phyloP scores from a whole-genome alignment of 2,113 vertebrate genomes.

The Microtus ochrogaster region DNA sequence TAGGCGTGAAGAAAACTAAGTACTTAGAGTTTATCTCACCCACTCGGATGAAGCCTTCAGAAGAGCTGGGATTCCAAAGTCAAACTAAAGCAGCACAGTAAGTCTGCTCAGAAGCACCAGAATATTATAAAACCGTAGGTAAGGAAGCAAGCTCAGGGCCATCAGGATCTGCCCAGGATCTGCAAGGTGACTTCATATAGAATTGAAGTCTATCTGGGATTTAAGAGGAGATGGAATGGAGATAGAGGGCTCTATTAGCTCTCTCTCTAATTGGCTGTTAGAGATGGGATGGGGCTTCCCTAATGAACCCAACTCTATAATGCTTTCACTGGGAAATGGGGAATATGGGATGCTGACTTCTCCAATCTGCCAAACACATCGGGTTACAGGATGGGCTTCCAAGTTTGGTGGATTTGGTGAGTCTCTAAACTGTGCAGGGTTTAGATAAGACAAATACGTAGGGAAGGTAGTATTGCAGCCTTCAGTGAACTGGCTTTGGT shows the following conservation, averaged over 20 bases:
- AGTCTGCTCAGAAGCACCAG: background rate
- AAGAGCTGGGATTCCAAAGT: background rate
- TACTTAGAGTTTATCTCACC: background rate
- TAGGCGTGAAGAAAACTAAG: background rate
- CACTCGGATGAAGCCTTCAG: background rate
- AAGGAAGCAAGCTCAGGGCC: background rate
- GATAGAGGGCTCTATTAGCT: background rate
- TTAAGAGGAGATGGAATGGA: background rate
- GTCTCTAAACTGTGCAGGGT: background rate
- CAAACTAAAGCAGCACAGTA: background rate
- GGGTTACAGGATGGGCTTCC: background rate
- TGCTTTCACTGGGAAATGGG: background rate
- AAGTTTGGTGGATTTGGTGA: background rate
- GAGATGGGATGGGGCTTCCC: background rate
- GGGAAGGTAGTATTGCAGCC: background rate
- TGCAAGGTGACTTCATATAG: background rate
- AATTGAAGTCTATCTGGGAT: too few relatives aligned
- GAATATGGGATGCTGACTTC: background rate
- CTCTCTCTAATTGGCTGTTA: background rate
- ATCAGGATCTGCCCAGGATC: background rate
- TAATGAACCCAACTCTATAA: background rate
- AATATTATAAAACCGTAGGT: background rate
- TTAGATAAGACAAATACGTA: background rate
- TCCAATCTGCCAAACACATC: background rate
- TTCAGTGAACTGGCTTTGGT: conserved; percentile 34